Base-by-base conservation (phyloP, 2,797 vertebrate species). In the Rachycentron canadum region DNA sequence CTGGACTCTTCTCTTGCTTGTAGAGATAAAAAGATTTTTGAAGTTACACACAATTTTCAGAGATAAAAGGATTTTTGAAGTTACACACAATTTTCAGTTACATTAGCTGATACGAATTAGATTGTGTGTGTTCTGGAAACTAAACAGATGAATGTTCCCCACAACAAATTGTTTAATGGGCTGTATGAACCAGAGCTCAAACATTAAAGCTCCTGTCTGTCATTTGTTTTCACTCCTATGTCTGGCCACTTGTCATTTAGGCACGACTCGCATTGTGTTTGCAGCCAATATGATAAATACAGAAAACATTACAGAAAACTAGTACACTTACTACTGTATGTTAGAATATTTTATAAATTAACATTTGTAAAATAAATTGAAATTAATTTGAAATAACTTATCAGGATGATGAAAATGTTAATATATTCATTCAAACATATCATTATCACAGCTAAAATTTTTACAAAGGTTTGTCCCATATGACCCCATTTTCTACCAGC, bases 1-100 rank as follows among this genome's bases (percentile, higher is more conserved):
- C 4, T 14, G 8, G n/a, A 23, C 7, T 32, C 19, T 47, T 16
- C 19, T 50, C 58, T 34, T 38, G 12, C 30, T 43, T 26, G 25
- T 21, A n/a, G n/a, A 59, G 25, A 40, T 64, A 47, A 53, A 60
- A 13, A 13, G 38, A 32, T 69, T 56, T 57, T 69, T 56, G 50
- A 28, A 23, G 21, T 25, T 32, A 53, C 40, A 34, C 34, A 41
- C 34, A 1, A 7, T 41, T 21, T 55, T 60, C 3, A 8, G 38
- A 32, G 32, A 32, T 32, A 32, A 32, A 32, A 19, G 19, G 41
- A 28, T 68, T 53, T 55, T 67, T 65, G 47, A 25, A 21, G 23
- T 41, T 28, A 57, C 38, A 41, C 23, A 38, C 25, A 0, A 6
- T 47, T 21, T 55, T 60, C 3, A 10, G 41, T 56, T 58, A 7